Percentiles rank a stretch among this genome's conserved stretches.
Conservation (phyloP, 2,888 invertebrate species). For the Sinopyrophorus schimmeli region DNA sequence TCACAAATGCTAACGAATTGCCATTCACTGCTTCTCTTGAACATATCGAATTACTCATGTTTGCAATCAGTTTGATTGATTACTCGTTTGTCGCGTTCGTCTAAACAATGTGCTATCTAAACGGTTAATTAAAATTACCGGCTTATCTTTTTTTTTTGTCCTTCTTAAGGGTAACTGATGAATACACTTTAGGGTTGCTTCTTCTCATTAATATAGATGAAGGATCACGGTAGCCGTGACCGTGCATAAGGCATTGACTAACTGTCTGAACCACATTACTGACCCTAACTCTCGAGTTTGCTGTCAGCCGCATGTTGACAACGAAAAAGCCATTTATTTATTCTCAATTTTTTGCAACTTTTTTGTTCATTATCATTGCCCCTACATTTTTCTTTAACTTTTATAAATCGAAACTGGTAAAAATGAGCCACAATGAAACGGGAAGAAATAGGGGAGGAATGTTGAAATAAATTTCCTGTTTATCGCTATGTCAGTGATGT, state of each 20-base stretch:
- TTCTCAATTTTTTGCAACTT: conserved; percentile 11
- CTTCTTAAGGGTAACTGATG: conserved; percentile 27
- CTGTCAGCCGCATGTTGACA: conserved; percentile 36
- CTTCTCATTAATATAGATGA: conserved; percentile 40
- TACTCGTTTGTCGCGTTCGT: conserved; percentile 20
- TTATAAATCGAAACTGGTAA: too few relatives aligned
- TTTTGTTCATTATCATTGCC: conserved; percentile 20
- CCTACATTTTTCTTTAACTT: conserved; percentile 8
- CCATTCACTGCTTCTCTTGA: conserved; percentile 29
- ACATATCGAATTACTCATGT: conserved; percentile 34
- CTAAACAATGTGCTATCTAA: conserved; percentile 23
- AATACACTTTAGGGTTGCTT: conserved; percentile 34
- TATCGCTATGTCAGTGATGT: conserved; percentile 17
- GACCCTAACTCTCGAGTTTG: conserved; percentile 33
- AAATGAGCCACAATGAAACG: background rate
- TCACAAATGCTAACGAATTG: conserved; percentile 39
- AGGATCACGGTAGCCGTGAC: conserved; percentile 34
- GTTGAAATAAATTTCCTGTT: conserved; percentile 18
- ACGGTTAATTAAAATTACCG: conserved; percentile 31
- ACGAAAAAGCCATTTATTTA: conserved; percentile 22
- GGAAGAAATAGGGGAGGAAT: conserved; percentile 6
- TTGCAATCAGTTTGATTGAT: conserved; percentile 33
- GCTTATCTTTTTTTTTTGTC: conserved; percentile 26
- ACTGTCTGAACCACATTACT: conserved; percentile 37
- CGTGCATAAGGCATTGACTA: conserved; percentile 39